Evolutionary conservation across 2,797 vertebrate species (phyloP), one percentile per base, ranked within the genome.

Genomic region (Sparidentex hasta): DNA sequence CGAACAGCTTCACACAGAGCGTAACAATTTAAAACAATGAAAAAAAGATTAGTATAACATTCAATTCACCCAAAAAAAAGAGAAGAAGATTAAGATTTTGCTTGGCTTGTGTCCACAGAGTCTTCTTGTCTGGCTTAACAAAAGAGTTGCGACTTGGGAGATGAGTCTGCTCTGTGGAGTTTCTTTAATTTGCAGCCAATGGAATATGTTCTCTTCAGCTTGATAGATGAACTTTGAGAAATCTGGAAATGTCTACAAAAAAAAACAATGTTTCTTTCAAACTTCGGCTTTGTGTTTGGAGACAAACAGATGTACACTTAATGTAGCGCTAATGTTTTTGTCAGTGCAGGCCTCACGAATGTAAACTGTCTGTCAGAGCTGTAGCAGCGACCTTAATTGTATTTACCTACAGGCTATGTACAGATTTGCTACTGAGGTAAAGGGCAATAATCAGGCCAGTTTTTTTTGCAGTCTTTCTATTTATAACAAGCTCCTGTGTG

Each of bases 81-180:
- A 55, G 62, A 38, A 33, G 38, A 64, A 75, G 57, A 47, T 57
- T 81, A 44, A 48, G 25, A 73, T 71, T 66, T 64, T 66, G 29
- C 27, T 46, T 43, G 25, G 6, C 12, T 21, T 43, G 8, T 43
- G 48, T n/a, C 50, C 52, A 44, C 25, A 20, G 33, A 38, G 33
- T 29, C 12, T 38, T 51, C 58, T 55, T 64, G 25, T 52, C 44
- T 16, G 14, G 33, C n/a, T 76, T 68, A 72, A 68, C 47, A 72
- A 67, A 69, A 55, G 11, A 62, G 25, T 54, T 61, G 23, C 51
- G 16, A 55, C 23, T 55, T 27, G 14, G 11, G 66, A 77, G 46
- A 61, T 27, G 43, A 23, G 41, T 58, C 33, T 29, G 44, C 48
- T 68, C 46, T 20, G 18, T 47, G 20, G 27, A 27, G 27, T 38